Evolutionary conservation across 2,888 invertebrate genomes (phyloP), one percentile per base, ranked within the genome.

Genomic region (Himalopsyche japonica): DNA sequence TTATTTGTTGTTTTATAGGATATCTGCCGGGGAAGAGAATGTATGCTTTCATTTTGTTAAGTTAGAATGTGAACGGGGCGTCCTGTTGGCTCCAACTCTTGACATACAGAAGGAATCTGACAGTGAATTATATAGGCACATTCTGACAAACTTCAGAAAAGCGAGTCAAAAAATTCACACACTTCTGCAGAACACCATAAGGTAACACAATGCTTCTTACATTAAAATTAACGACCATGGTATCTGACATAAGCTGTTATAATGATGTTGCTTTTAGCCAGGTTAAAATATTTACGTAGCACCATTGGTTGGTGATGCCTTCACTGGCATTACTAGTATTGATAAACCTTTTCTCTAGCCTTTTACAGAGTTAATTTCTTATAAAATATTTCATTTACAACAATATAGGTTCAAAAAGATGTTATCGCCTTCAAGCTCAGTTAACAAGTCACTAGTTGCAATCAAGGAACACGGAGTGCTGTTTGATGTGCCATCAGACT

Each of bases 381-480:
- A n/a, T n/a, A n/a, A n/a, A n/a, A 15, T 43, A 15, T 43, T 43
- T 2, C 15, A 15, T 43, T 43, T 15, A 43, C 43, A 43, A 43
- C 15, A 43, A 43, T 43, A 43, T 34, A 92, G 92, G 76, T 94
- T 93, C 87, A 93, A 94, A 89, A 93, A 91, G 87, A 93, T 93
- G 88, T 91, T 93, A 43, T 91, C 91, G 4, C 92, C 93, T 18
- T 92, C 93, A 27, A 93, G 92, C 86, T 91, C 93, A 1, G 91
- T 95, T 82, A 95, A 96, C 88, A 95, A 95, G 89, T 95, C 95
- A 87, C 90, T 96, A 76, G 94, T 96, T 10, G 95, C 95, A 0
- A 95, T 97, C 34, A 96, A 96, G 89, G 98, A 98, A 88, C 95
- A 97, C 88, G 97, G 97, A 3, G 94, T 96, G 87, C 90, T 97